Conservation (phyloP, 2,888 invertebrate genomes). For the Doris montereyensis region DNA sequence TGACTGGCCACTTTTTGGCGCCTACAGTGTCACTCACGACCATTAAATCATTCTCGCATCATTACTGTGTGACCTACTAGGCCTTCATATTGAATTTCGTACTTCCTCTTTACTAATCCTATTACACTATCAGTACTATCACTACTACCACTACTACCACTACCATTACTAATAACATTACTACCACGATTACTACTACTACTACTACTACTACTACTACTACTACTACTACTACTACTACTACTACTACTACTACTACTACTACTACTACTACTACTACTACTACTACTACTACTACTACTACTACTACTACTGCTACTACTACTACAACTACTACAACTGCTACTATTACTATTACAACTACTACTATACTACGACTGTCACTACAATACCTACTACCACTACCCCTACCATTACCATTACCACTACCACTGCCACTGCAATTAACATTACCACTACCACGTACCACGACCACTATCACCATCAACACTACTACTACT, state of each 20-base stretch:
- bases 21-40: too few relatives aligned
- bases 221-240: conserved; percentile 16
- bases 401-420: too few relatives aligned
- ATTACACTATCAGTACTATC: background rate
- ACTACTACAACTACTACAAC: conserved; percentile 24
- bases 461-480: too few relatives aligned
- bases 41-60: too few relatives aligned
- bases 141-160: background rate
- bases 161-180: conserved; percentile 1
- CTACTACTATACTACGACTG: too few relatives aligned
- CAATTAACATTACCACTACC: too few relatives aligned
- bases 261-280: conserved; percentile 12
- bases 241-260: conserved; percentile 14
- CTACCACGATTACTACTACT: conserved; percentile 20
- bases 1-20: too few relatives aligned
- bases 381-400: too few relatives aligned
- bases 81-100: too few relatives aligned
- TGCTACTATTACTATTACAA: conserved; percentile 3
- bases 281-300: conserved; percentile 24
- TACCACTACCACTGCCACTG: too few relatives aligned
- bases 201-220: conserved; percentile 8
- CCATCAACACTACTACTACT: too few relatives aligned
- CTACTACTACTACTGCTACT: conserved; percentile 18
- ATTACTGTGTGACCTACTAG: too few relatives aligned
- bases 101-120: background rate